Conservation (phyloP, 1,140 invertebrate species). For the Drosophila takahashii region DNA sequence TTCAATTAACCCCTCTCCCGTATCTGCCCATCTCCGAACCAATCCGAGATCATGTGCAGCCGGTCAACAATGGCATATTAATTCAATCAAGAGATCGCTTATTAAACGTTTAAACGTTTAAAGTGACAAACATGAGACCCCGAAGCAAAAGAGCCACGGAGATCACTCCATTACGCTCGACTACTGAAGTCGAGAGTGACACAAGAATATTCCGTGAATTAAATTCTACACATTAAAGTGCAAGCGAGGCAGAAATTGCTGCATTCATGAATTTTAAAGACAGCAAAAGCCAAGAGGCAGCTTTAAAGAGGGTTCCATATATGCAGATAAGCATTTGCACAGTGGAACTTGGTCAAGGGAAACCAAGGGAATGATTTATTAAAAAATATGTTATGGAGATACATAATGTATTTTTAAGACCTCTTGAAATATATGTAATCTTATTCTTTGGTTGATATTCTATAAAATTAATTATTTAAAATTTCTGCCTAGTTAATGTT, state of each 20-base stretch:
- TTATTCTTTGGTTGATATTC: neutral
- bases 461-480: too few relatives aligned
- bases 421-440: neutral
- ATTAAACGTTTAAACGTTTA: constrained; percentile 71
- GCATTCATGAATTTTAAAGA: constrained; percentile 75
- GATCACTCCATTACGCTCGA: constrained; percentile 35
- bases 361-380: neutral
- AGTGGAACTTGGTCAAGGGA: neutral
- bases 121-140: constrained; percentile 72
- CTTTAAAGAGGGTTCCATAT: constrained; percentile 26
- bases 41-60: constrained; percentile 38
- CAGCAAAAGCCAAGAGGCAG: constrained; percentile 19
- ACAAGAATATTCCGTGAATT: constrained; percentile 71
- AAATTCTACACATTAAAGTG: constrained; percentile 66
- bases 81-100: constrained; percentile 79
- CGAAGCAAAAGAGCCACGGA: constrained; percentile 32
- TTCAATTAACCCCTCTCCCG: constrained; percentile 58
- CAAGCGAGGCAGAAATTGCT: constrained; percentile 61
- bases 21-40: constrained; percentile 12
- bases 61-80: constrained; percentile 73
- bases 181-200: constrained; percentile 32
- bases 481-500: neutral
- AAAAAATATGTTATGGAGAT: too few relatives aligned
- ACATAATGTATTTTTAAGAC: neutral
- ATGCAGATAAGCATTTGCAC: constrained; percentile 26